Base-by-base conservation (phyloP, 2,888 invertebrate species). In the Epinotia bilunana region DNA sequence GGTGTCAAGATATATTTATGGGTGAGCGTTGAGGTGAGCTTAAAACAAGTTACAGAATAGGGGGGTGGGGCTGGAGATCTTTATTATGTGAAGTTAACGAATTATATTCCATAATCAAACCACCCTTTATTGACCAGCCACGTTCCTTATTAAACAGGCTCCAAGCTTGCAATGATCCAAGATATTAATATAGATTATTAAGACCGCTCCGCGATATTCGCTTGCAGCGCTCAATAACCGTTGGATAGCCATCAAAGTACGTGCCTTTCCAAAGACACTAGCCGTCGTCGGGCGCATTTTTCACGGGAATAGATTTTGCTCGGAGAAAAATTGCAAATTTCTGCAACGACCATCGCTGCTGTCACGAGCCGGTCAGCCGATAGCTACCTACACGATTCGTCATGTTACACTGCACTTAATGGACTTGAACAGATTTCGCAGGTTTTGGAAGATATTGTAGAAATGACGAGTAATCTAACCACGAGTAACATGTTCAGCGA, bases 241-340 rank as follows among this genome's bases (percentile, higher is more conserved):
- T 82, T 86, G 83, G 82, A 84, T 88, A 86, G 83, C 83, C 84
- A 82, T 86, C 85, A 84, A 83, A 85, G 84, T 88, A 91, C 91
- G 91, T 92, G 91, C 91, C 90, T 91, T 87, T 83, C 79, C 82
- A 80, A 84, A 87, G 86, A 85, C 84, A 83, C 82, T 79, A 82
- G 81, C 79, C 81, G 81, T 75, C 80, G 77, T 81, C 82, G 78
- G 78, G 83, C 86, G 86, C 85, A 88, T 91, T 90, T 92, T 90
- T 88, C 87, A 86, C 83, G 53, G 82, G 81, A 86, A 87, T 85
- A 84, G 86, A 88, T 88, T 89, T 88, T 83, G 78, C 82, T 80
- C 81, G 79, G 18, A 57, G 67, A 80, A 87, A 91, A 90, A 88
- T 89, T 90, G 89, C 87, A 90, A 89, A 88, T 88, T 88, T 86